These are phyloP conservation scores for Drosophila ezoana DNA, from an alignment of 2,888 invertebrate species.

Conservation along the genomic window DNA sequence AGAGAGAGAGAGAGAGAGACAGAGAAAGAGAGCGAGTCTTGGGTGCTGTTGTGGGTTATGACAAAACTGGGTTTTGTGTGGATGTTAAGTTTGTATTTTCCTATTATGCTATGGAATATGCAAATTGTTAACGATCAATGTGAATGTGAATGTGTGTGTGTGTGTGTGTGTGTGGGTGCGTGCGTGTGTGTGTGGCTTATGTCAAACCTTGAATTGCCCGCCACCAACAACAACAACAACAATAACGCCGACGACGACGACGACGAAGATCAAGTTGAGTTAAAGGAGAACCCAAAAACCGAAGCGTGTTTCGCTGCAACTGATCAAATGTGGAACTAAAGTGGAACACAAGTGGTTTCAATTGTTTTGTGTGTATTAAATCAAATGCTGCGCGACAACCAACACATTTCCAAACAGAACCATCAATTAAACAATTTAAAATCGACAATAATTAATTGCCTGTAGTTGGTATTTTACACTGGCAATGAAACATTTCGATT, in stretches of 20 bases:
- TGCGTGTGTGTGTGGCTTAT: conserved; percentile 47
- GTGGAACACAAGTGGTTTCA: conserved; percentile 31
- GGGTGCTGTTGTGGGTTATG: conserved; percentile 24
- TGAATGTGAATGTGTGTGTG: conserved; percentile 2
- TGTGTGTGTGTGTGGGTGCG: conserved; percentile 2
- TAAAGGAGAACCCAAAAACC: conserved; percentile 20
- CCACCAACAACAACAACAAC: conserved; percentile 56
- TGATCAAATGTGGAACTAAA: conserved; percentile 25
- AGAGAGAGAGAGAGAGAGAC: not conserved
- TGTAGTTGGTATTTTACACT: too few species aligned
- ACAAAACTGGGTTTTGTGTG: conserved; percentile 2
- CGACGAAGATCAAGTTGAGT: conserved; percentile 11
- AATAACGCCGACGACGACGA: conserved; percentile 9
- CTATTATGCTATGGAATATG: conserved; percentile 9
- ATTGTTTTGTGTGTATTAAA: conserved; percentile 4
- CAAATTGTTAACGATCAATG: conserved; percentile 10
- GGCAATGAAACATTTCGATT: too few species aligned
- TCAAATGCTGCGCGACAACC: conserved; percentile 17
- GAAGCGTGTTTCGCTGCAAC: conserved; percentile 20
- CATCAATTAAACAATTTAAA: too few species aligned
- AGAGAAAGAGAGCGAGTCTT: not conserved
- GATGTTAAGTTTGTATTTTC: conserved; percentile 1
- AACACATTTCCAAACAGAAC: not conserved
- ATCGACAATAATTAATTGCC: too few species aligned
- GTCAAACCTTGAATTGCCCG: conserved; percentile 78